Base-by-base conservation (phyloP, 2,797 vertebrate species). In the Enteromius anoplus region DNA sequence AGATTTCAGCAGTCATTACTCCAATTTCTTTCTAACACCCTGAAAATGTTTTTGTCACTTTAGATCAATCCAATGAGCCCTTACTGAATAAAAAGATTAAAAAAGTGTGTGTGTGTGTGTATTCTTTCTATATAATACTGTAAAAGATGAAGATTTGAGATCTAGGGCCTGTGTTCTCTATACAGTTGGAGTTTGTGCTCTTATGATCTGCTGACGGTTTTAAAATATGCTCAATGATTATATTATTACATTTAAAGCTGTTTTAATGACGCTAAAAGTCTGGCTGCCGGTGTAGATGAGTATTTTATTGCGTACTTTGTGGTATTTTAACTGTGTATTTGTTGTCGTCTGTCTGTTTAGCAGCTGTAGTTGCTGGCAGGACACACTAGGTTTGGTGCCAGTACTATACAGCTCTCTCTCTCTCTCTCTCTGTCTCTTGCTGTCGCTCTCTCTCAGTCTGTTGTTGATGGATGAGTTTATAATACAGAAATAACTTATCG, bases 351-450 rank as follows among this genome's bases (percentile, higher is more conserved):
- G 26, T 78, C 49, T 15, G 12, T 78, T 69, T 66, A 85, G n/a
- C 75, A 79, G 80, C 76, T 85, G 80, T 75, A 68, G 58, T 65
- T 47, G 55, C 68, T 85, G 80, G 80, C 77, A 79, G 60, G 72
- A 80, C 60, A 34, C 21, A 5, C 23, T 68, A 26, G 53, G 68
- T 82, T 85, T 71, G 29, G 49, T 73, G 78, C 76, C 84, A 79
- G 21, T 69, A 72, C 26, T 51, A 26, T 21, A 84, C 45, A 42
- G 8, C n/a, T 40, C 45, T 58, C 19, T n/a, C 58, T 23, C 42
- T 77, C 9, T 79, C 32, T 32, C 32, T 64, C 76, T 76, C 66
- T 14, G 3, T 64, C 78, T 76, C 69, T 10, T 3, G 53, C 1
- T 53, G 81, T 86, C 68, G 73, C 73, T 58, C 40, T 73, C 49